Base-by-base conservation (phyloP, 2,113 vertebrate genomes). In the Microcebus lehilahytsara region DNA sequence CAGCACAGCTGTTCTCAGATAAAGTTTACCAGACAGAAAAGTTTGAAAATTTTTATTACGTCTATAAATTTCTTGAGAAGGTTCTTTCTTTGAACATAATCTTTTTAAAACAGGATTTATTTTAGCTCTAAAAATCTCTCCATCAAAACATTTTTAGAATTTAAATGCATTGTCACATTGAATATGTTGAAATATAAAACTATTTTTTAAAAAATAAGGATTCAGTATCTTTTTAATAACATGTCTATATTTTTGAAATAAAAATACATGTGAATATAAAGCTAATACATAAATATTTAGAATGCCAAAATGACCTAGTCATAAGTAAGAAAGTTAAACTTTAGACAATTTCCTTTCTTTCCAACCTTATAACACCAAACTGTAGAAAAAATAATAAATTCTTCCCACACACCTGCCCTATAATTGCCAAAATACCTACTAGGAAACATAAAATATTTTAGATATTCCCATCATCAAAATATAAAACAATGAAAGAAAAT, bases 31-130 rank as follows among this genome's bases (percentile, higher is more conserved):
- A 72, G 12, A 77, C 25, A 34, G 20, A 89, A 86, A 93, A 91
- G 32, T 78, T 83, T 83, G 40, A 91, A 91, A 84, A 89, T 32
- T 42, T 53, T 75, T 51, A 64, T 51, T 93, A 16, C 37, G 16
- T 51, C 56, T 79, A 32, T 11, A 84, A 74, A 16, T 72, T 71
- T 60, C 69, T 9, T 69, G 13, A 84, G 17, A 60, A 72, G 40
- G 2, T 81, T 93, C 46, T 72, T 86, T 85, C 53, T 93, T 94
- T 81, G n/a, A 89, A 80, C 56, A 92, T 75, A 49, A 66, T 92
- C 10, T 64, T 85, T 34, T 71, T 93, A 62, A 91, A 91, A 51
- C 17, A 40, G 4, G 8, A 86, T 85, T 69, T 62, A 72, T 83
- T 78, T 90, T 81, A 90, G 6, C 9, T 60, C 16, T 40, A 89